A percentile compares a stretch with the other conserved stretches of the same genome.
Conservation (phyloP, 2,797 vertebrate species). For the Ataeniobius toweri region DNA sequence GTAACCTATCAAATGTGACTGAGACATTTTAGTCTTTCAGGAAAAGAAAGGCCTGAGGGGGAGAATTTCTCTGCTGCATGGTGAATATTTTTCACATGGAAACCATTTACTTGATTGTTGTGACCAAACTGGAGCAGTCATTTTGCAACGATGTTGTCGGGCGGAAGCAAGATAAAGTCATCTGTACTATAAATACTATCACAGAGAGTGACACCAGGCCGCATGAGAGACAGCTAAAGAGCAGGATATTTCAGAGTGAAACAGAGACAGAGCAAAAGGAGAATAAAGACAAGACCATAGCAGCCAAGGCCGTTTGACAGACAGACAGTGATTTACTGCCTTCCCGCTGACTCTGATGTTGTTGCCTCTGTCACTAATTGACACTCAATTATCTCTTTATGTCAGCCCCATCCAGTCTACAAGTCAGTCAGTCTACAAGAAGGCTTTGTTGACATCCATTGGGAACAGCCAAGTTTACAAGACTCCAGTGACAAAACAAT, state of each 20-base stretch:
- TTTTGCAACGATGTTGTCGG: conserved; percentile 1
- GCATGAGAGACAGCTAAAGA: conserved; percentile 11
- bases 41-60: conserved; percentile 23
- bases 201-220: not conserved
- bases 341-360: conserved; percentile 57
- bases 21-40: conserved; percentile 38
- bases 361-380: conserved; percentile 69
- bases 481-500: conserved; percentile 64
- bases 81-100: conserved; percentile 27
- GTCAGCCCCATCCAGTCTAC: conserved; percentile 61
- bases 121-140: conserved; percentile 18
- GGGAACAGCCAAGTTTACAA: conserved; percentile 45
- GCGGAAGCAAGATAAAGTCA: not conserved
- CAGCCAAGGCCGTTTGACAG: conserved; percentile 52
- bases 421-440: conserved; percentile 37
- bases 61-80: conserved; percentile 30
- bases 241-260: conserved; percentile 5
- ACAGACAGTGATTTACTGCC: conserved; percentile 70
- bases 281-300: conserved; percentile 44
- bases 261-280: conserved; percentile 37
- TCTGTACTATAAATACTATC: conserved; percentile 36
- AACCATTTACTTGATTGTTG: conserved; percentile 26
- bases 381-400: conserved; percentile 75
- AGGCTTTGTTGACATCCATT: conserved; percentile 61
- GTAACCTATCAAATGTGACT: conserved; percentile 21